Evolutionary conservation across 2,888 invertebrate genomes (phyloP), one percentile per base, ranked within the genome.

Genomic region (Heliconius erato): DNA sequence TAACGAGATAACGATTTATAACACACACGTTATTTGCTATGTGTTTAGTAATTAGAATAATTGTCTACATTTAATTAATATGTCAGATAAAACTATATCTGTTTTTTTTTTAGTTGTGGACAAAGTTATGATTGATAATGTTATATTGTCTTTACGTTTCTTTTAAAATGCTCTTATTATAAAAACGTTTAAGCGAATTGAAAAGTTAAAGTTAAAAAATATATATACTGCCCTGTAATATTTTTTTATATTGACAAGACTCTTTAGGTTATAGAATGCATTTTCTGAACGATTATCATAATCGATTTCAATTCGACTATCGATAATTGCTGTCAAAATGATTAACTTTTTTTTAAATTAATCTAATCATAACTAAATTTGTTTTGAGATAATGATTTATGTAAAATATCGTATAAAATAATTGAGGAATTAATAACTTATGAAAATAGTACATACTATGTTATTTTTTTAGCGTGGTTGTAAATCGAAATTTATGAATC

Each of bases 271-370:
- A 9, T 59, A 59, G 6, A 23, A 59, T 59, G 59, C 3, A 40
- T 69, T 69, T 71, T 12, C 71, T 44, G 26, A 72, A 72, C 44
- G 72, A 28, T 26, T n/a, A 44, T n/a, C 71, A 71, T 71, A 71
- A 71, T 44, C 44, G 44, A 71, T 44, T 71, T n/a, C 2, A 44
- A n/a, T 12, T 6, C 14, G 26, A 71, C 12, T 16, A 71, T 71
- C 44, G 71, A 71, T 71, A 71, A 40, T 71, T 12, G n/a, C 16
- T 72, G 72, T 72, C 44, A 26, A 14, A 26, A 26, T 16, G 14
- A 12, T 19, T 16, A 40, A 7, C 7, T 72, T 9, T 44, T 40
- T 32, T 16, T 3, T 16, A 44, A 72, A 26, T 44, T 16, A 26
- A 49, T 26, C 26, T n/a, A 40, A 71, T 69, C 35, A 23, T 11